phyloP scores from a whole-genome alignment of 1,140 invertebrate species.

The Phocides pigmalion region DNA sequence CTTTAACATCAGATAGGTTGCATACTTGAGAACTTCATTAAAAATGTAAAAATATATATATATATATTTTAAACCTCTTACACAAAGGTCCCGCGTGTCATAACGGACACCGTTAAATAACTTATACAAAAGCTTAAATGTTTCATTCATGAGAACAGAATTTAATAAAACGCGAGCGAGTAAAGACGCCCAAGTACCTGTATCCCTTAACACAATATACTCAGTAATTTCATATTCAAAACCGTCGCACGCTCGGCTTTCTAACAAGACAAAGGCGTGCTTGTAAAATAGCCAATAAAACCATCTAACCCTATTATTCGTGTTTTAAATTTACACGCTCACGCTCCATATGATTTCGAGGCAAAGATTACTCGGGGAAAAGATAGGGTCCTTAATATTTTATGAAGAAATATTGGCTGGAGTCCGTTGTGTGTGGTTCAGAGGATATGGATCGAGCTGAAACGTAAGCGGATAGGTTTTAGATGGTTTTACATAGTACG shows the following conservation, averaged over 20 bases:
- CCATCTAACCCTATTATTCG: conserved; percentile 30
- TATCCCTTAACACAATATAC: conserved; percentile 7
- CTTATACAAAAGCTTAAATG: background rate
- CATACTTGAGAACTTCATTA: too few species aligned
- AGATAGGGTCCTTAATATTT: conserved; percentile 68
- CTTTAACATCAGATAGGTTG: too few species aligned
- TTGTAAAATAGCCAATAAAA: conserved; percentile 32
- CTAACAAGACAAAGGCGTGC: conserved; percentile 22
- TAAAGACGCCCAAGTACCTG: background rate
- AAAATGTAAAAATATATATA: too few species aligned
- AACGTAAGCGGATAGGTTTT: background rate
- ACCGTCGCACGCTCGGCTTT: conserved; percentile 5
- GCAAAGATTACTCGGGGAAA: conserved; percentile 56
- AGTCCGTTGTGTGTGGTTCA: conserved; percentile 39
- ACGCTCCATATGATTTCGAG: conserved; percentile 54
- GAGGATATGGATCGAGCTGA: conserved; percentile 18
- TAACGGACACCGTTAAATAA: background rate
- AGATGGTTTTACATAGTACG: background rate
- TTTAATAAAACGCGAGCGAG: conserved; percentile 4
- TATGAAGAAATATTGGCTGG: conserved; percentile 65
- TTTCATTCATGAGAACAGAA: background rate
- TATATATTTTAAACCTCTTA: too few species aligned
- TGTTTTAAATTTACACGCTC: conserved; percentile 56
- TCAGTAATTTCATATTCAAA: conserved; percentile 13
- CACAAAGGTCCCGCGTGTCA: too few species aligned